Base-by-base conservation (phyloP, 2,888 invertebrate species). In the Gymnoscelis rufifasciata region DNA sequence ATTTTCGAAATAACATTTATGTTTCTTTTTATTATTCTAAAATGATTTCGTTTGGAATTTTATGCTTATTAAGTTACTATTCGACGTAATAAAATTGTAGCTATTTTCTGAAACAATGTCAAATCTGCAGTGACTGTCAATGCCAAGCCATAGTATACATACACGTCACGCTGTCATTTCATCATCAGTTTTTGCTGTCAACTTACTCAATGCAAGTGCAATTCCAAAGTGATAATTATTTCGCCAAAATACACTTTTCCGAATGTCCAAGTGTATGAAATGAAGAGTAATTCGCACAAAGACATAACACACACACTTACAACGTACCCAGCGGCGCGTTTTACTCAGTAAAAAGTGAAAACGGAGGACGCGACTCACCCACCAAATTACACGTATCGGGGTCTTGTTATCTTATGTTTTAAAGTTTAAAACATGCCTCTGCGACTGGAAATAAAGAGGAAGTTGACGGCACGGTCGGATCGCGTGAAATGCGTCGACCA, bases 401-500 rank as follows among this genome's bases (percentile, higher is more conserved):
- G 19, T 74, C 68, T 65, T 56, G 71, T 68, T 68, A 75, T 74
- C 83, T 79, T 77, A 83, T 83, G 82, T 83, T 82, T 80, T 82
- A 81, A 76, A 63, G 64, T 67, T 66, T 66, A 35, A 42, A 40
- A 48, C 29, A 41, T 38, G 24, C 33, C 98, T 66, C 91, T 99
- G 56, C 93, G 97, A 78, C 90, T 99, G 80, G 99, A 99, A 83
- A 98, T 99, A 77, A 99, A 99, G 89, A 93, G 99, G 74, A 97
- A 97, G 83, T 88, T 99, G 77, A 96, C 99, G 44, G 98, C 99
- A 42, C 92, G 99, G 59, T 99, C 99, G 6, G 99, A 99, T 84
- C 92, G 99, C 60, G 99, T 99, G 39, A 99, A 99, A 89, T 96
- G 96, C 78, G 97, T 98, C 7, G 99, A 99, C 82, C 91, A 99